phyloP scores from a whole-genome alignment of 2,113 vertebrate species.

The Ardeotis arabs region DNA sequence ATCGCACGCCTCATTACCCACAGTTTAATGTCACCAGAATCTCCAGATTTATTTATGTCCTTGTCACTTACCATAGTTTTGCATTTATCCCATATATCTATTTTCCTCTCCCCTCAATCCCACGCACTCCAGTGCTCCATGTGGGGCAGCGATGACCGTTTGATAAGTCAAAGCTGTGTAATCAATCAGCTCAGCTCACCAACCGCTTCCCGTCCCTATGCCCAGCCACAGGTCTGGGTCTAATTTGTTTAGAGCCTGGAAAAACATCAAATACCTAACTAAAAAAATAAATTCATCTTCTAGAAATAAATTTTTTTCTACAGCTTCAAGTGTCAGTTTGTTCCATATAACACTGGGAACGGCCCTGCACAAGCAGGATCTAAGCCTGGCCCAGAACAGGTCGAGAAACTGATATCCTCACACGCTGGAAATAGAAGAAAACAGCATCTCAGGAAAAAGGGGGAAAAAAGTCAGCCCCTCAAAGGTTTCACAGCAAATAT shows the following conservation, averaged over 20 bases:
- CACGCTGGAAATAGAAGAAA: background rate
- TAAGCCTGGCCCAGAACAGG: background rate
- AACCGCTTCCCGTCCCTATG: background rate
- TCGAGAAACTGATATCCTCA: fast-evolving
- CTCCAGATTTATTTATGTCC: background rate
- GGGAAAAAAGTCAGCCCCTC: background rate
- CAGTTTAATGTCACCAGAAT: constrained; percentile 1
- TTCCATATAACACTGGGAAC: background rate
- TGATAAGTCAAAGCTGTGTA: background rate
- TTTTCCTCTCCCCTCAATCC: background rate
- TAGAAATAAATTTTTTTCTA: background rate
- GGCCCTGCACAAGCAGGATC: background rate
- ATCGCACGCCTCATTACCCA: background rate
- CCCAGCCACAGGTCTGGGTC: background rate
- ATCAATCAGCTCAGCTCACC: background rate
- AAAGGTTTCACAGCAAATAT: background rate
- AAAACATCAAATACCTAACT: background rate
- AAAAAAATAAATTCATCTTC: background rate
- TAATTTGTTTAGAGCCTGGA: background rate
- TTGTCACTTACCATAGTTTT: background rate
- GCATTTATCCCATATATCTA: background rate
- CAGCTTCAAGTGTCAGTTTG: background rate
- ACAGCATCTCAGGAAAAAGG: fast-evolving
- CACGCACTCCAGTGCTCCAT: background rate
- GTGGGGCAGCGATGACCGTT: background rate